Evolutionary conservation across 2,888 invertebrate genomes (phyloP).

Genomic region (Tetanocera ferruginea): DNA sequence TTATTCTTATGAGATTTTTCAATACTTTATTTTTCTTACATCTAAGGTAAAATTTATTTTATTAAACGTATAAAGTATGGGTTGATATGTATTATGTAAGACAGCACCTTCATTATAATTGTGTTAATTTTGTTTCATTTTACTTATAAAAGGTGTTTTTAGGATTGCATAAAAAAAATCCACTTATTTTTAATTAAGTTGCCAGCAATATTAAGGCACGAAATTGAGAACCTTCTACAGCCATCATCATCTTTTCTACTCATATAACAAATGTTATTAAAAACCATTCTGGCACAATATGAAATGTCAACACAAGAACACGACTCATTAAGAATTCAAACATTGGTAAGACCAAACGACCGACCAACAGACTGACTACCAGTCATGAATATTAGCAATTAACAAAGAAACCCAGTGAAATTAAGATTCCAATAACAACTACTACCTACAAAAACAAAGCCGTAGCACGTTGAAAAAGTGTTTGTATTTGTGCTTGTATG

Average conservation of each 20-base stretch:
- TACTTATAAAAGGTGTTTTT: no score
- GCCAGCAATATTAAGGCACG: no score
- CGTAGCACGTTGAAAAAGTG: neutral
- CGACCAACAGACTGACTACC: neutral
- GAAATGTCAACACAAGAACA: neutral
- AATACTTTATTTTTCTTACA: no score
- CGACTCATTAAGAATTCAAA: slow-evolving; percentile 6
- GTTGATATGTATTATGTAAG: no score
- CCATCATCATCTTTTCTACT: neutral
- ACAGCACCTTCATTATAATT: no score
- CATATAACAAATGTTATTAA: slow-evolving; percentile 9
- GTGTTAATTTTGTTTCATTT: no score
- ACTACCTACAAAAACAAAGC: neutral
- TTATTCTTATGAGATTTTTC: no score
- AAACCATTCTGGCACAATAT: slow-evolving; percentile 2
- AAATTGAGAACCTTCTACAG: no score
- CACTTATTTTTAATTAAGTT: no score
- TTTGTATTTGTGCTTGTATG: neutral
- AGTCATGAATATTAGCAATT: slow-evolving; percentile 20
- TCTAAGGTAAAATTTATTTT: no score
- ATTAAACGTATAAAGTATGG: no score
- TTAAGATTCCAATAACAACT: neutral
- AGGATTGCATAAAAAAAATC: no score
- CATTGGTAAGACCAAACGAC: neutral
- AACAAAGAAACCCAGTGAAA: slow-evolving; percentile 10